Conservation (phyloP, 2,113 vertebrate genomes). For the Microtus ochrogaster region DNA sequence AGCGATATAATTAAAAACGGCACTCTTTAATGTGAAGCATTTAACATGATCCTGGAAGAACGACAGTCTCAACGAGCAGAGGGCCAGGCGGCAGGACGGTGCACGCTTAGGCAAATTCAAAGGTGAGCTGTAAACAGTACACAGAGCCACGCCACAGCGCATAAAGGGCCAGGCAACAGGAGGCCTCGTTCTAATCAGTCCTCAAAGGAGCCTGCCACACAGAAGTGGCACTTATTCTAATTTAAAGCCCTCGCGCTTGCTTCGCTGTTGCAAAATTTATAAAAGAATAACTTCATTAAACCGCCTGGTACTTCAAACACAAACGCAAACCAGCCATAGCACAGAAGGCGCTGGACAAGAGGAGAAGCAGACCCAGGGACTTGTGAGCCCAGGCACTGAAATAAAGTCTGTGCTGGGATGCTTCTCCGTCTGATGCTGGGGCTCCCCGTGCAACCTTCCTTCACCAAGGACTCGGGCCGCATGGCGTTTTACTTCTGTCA, state of each 20-base stretch:
- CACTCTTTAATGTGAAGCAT: slow-evolving; percentile 85
- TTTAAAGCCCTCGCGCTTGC: slow-evolving; percentile 89
- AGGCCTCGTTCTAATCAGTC: slow-evolving; percentile 88
- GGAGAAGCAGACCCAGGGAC: slow-evolving; percentile 68
- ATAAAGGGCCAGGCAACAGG: slow-evolving; percentile 85
- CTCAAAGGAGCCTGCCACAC: slow-evolving; percentile 89
- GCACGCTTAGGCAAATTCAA: slow-evolving; percentile 80
- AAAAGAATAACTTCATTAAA: slow-evolving; percentile 89
- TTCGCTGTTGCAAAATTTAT: slow-evolving; percentile 89
- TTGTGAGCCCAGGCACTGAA: slow-evolving; percentile 49
- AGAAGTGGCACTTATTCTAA: slow-evolving; percentile 91
- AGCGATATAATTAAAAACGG: slow-evolving; percentile 84
- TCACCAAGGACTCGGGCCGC: slow-evolving; percentile 30
- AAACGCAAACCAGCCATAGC: slow-evolving; percentile 81
- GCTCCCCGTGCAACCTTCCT: slow-evolving; percentile 41
- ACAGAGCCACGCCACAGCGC: slow-evolving; percentile 74
- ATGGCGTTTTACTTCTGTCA: slow-evolving; percentile 45
- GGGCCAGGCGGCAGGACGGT: slow-evolving; percentile 76
- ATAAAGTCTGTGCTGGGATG: slow-evolving; percentile 60
- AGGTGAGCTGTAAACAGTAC: slow-evolving; percentile 86
- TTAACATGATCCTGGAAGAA: slow-evolving; percentile 82
- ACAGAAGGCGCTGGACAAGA: slow-evolving; percentile 72
- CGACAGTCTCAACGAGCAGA: slow-evolving; percentile 59
- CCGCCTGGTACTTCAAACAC: slow-evolving; percentile 84
- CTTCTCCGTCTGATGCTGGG: background rate